Conservation (phyloP, 2,113 vertebrate genomes). For the Syngnathus floridae region DNA sequence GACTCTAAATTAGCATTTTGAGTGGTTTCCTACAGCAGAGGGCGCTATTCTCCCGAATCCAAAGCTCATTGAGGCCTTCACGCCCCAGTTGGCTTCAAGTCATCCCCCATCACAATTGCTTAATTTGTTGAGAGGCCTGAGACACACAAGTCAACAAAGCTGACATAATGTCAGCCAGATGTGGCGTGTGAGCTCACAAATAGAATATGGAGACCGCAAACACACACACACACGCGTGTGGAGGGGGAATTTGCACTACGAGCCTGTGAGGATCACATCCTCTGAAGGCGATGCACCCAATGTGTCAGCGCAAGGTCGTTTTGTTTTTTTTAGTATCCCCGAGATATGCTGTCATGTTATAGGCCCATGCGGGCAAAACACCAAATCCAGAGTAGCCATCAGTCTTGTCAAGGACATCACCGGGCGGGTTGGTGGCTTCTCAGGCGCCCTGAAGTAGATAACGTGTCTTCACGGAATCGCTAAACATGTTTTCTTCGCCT, state of each 20-base stretch:
- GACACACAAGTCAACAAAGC: slow-evolving; percentile 11
- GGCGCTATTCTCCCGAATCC: slow-evolving; percentile 26
- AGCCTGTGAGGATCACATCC: slow-evolving; percentile 16
- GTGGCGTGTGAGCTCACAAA: not conserved
- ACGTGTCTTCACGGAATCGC: slow-evolving; percentile 34
- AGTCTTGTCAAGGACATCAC: slow-evolving; percentile 52
- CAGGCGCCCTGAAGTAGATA: slow-evolving; percentile 11
- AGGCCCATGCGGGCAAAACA: slow-evolving; percentile 21
- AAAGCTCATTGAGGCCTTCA: slow-evolving; percentile 14
- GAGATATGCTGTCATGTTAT: slow-evolving; percentile 10
- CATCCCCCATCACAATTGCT: slow-evolving; percentile 8
- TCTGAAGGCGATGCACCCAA: slow-evolving; percentile 24
- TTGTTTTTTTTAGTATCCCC: slow-evolving; percentile 13
- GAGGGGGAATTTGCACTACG: not conserved
- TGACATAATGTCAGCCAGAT: slow-evolving; percentile 12
- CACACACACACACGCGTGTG: not conserved
- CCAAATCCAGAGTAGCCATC: slow-evolving; percentile 3
- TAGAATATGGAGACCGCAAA: not conserved
- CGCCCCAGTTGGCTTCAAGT: slow-evolving; percentile 15
- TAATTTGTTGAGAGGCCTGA: slow-evolving; percentile 22
- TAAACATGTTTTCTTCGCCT: slow-evolving; percentile 22
- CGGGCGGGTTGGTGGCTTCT: slow-evolving; percentile 27
- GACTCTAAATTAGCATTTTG: not conserved
- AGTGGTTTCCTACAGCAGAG: slow-evolving; percentile 48
- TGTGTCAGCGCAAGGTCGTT: slow-evolving; percentile 48